phyloP scores from a whole-genome alignment of 1,140 invertebrate genomes.

The Diorhabda sublineata region DNA sequence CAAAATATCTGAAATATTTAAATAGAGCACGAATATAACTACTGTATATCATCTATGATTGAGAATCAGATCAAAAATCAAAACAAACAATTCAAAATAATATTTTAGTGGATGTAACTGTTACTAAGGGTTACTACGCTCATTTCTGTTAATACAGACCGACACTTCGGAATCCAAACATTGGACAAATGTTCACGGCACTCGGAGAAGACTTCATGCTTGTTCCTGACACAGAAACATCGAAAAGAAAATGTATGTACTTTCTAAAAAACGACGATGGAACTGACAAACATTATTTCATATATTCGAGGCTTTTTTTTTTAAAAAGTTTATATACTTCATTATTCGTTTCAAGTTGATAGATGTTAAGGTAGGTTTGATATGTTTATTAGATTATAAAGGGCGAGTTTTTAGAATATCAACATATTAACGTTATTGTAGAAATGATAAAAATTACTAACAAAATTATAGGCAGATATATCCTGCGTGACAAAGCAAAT shows the following conservation, averaged over 20 bases:
- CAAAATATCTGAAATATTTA: no score
- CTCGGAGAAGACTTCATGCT: slow-evolving; percentile 45
- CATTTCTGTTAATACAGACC: slow-evolving; percentile 40
- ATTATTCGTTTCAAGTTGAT: no score
- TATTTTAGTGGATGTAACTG: slow-evolving; percentile 6
- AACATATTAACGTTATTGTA: no score
- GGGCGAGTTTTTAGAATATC: no score
- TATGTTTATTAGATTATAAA: no score
- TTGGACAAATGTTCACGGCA: slow-evolving; percentile 42
- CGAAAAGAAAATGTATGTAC: slow-evolving; percentile 15
- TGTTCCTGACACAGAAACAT: slow-evolving; percentile 40
- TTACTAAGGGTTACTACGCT: slow-evolving; percentile 6
- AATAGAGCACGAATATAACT: no score
- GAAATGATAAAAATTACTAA: no score
- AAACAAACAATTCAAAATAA: slow-evolving; percentile 11
- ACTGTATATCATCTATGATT: slow-evolving; percentile 1
- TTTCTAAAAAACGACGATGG: neutral
- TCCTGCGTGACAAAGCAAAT: no score
- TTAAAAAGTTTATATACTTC: no score
- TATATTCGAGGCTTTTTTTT: neutral
- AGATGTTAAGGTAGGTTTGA: no score
- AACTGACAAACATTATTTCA: neutral
- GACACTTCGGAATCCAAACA: slow-evolving; percentile 38
- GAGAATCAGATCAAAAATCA: slow-evolving; percentile 1
- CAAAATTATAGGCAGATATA: no score